Base-by-base conservation (phyloP, 2,888 invertebrate species). In the Rhingia campestris region DNA sequence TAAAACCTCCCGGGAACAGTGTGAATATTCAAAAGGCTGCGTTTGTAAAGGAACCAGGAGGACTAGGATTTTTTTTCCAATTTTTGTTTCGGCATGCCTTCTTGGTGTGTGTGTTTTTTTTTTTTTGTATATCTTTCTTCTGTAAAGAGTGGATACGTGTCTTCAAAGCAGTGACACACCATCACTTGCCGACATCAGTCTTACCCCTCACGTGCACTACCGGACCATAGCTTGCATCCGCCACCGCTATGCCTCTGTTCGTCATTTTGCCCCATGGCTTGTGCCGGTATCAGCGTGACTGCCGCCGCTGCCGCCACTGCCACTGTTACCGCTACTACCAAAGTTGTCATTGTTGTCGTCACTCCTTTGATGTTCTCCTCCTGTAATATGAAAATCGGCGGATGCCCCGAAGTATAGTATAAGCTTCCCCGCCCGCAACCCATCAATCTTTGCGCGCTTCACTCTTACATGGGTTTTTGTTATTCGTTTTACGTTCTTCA, bases 301-400 rank as follows among this genome's bases (percentile, higher is more conserved):
- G 75, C 67, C 67, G 61, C 45, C 30, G 73, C 63, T 63, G 56
- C 74, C 64, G 56, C 56, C 33, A 61, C 45, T 39, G 67, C 59
- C 75, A 76, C 76, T 76, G 76, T 61, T 66, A 76, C 39, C 37
- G 76, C 61, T 69, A 69, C 77, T 69, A 69, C 54, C 54, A 41
- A 61, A 63, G 77, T 77, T 70, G 70, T 70, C 70, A 70, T 70
- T 77, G 77, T 76, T 73, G 61, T 70, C 58, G 70, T 70, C 63
- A 70, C 56, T 69, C 70, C 77, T 77, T 77, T 77, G 77, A 77
- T 70, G 77, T 77, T 70, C 63, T 77, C 56, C 67, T 63, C 12
- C 45, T 56, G 70, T 61, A 70, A 77, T 77, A 63, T 63, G 69
- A 77, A 77, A 77, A 77, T 77, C 77, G 77, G 77, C 70, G 77